Base-by-base conservation (phyloP, 92 coral and sea anemone genomes). In the Actinernus sp. region DNA sequence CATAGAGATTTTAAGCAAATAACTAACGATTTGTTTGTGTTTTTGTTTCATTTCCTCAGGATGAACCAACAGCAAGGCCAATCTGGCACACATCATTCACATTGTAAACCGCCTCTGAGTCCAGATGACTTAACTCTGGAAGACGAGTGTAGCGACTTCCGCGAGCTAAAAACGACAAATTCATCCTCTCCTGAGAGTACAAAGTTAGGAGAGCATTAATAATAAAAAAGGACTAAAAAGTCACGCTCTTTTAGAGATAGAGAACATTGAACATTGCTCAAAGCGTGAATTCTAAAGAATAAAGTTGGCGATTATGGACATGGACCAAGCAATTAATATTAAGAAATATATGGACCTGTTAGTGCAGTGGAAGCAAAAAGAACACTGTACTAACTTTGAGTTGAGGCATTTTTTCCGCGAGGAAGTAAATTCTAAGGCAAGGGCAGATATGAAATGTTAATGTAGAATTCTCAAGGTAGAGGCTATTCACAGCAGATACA, bases 81-180 rank as follows among this genome's bases (percentile, higher is more conserved):
- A n/a, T 78, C 65, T 41, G 73, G 73, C 45, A 55, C 83, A 16
- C 63, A 67, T 25, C 31, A 84, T 27, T 60, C 83, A 4, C 92
- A 86, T 13, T 81, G 86, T 51, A 90, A 90, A 32, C 78, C 81
- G 27, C 84, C 87, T 55, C 68, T 81, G 65, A 74, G 89, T 22
- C 92, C 97, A 50, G 97, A 90, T 63, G 97, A 83, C 39, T 74
- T 83, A 58, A 76, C 89, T 31, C 63, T 90, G 28, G 97, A 90
- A 9, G 92, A 70, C 33, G 78, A 70, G 12, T 45, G 52, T 17
- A 17, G 57, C 58, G 78, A 90, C 88, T 73, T 90, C 83, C 97
- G 97, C 92, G 97, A 87, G 97, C 92, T 90, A 90, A 90, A 90
- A 90, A 90, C 71, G 50, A 78, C 82, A 68, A 74, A 76, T 51